phyloP scores from a whole-genome alignment of 2,113 vertebrate species.

The Irena cyanogastra region DNA sequence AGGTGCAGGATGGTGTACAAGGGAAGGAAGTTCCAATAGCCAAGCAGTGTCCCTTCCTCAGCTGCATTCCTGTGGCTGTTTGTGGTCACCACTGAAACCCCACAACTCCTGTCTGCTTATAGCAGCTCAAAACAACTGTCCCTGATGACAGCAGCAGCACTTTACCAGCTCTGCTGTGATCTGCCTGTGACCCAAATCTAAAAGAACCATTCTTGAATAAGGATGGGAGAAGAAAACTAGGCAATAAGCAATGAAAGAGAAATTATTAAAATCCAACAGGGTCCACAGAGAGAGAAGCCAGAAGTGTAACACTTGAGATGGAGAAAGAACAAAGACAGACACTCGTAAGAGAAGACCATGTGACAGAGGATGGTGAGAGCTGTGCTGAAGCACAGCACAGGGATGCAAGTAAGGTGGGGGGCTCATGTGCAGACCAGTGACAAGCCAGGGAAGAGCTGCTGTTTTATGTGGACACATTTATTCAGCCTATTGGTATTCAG shows the following conservation, averaged over 20 bases:
- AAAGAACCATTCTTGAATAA: not conserved
- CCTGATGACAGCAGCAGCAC: not conserved
- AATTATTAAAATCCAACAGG: not conserved
- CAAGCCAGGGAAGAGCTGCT: not conserved
- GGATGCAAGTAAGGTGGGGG: not conserved
- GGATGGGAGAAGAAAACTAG: not conserved
- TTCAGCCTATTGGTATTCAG: not conserved
- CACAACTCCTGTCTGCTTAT: not conserved
- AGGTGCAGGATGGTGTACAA: not conserved
- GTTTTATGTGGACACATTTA: not conserved
- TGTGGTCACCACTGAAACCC: not conserved
- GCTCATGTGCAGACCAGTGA: not conserved
- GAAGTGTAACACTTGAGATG: not conserved
- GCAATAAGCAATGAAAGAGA: not conserved
- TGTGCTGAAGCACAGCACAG: not conserved
- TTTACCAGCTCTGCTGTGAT: not conserved
- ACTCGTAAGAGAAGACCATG: rapidly evolving
- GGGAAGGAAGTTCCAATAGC: not conserved
- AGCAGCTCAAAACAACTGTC: not conserved
- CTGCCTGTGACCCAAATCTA: not conserved
- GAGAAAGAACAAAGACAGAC: not conserved
- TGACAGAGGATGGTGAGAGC: not conserved
- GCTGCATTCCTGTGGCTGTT: not conserved
- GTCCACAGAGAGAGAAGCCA: not conserved
- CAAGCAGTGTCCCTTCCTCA: not conserved